Evolutionary conservation across 2,113 vertebrate genomes (phyloP).

Genomic region (Alces alces): DNA sequence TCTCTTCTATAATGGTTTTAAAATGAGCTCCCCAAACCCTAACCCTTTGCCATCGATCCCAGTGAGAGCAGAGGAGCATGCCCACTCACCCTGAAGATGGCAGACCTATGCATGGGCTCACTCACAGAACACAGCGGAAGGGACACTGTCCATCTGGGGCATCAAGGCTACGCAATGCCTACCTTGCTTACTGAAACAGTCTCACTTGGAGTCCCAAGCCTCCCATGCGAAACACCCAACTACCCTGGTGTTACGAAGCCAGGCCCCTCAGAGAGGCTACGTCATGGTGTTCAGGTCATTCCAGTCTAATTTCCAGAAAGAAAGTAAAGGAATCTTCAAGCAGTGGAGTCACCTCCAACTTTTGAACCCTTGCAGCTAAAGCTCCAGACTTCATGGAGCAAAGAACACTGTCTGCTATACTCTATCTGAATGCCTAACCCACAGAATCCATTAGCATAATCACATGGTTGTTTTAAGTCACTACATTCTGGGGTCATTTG

Average conservation of each 20-base stretch:
- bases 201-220: rapidly evolving
- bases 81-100: neutral
- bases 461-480: neutral
- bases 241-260: neutral
- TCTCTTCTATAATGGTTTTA: neutral
- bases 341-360: neutral
- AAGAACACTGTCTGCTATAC: neutral
- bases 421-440: neutral
- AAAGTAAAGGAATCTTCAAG: neutral
- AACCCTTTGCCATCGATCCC: neutral
- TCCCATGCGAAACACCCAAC: neutral
- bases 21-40: neutral
- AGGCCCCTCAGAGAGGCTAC: neutral
- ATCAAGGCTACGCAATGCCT: neutral
- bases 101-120: neutral
- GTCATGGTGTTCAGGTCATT: neutral
- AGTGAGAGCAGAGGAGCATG: neutral
- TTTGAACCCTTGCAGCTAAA: neutral
- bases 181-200: neutral
- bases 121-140: neutral
- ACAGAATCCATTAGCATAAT: neutral
- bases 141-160: neutral
- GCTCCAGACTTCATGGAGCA: neutral
- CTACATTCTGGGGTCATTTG: neutral
- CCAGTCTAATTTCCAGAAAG: neutral